These are phyloP conservation scores for Conus canariensis DNA, from an alignment of 2,888 invertebrate species.

Conservation along the genomic window DNA sequence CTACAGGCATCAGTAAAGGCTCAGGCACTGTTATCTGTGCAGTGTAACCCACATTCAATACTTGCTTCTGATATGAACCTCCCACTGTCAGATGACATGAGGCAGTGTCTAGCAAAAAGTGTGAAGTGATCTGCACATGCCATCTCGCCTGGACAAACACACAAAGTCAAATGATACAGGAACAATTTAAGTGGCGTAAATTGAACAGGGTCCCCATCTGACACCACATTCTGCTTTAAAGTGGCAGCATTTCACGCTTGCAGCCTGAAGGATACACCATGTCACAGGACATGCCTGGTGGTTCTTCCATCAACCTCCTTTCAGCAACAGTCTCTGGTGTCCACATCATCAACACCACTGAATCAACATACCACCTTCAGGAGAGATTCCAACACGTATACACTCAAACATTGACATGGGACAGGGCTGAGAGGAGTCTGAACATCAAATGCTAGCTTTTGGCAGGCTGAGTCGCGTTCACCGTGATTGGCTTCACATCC, in stretches of 20 bases:
- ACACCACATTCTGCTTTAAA: too few relatives aligned
- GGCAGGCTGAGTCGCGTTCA: conserved; percentile 42
- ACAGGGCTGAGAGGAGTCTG: background rate
- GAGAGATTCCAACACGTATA: background rate
- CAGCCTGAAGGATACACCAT: too few relatives aligned
- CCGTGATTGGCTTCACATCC: conserved; percentile 47
- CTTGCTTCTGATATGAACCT: background rate
- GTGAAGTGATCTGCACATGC: too few relatives aligned
- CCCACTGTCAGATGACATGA: too few relatives aligned
- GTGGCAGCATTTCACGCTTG: too few relatives aligned
- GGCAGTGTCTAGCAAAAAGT: too few relatives aligned
- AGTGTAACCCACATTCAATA: background rate
- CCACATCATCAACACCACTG: background rate
- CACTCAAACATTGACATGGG: background rate
- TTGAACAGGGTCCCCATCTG: too few relatives aligned
- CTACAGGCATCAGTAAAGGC: background rate
- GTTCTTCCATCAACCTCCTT: background rate
- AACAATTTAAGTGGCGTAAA: background rate
- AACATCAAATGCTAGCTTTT: conserved; percentile 32
- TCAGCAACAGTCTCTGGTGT: background rate
- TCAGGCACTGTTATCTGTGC: background rate
- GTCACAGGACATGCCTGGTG: background rate
- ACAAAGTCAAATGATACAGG: too few relatives aligned
- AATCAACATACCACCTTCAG: background rate
- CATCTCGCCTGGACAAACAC: too few relatives aligned